These are phyloP conservation scores for Monomorium pharaonis DNA, from an alignment of 1,140 invertebrate genomes.

Conservation along the genomic window DNA sequence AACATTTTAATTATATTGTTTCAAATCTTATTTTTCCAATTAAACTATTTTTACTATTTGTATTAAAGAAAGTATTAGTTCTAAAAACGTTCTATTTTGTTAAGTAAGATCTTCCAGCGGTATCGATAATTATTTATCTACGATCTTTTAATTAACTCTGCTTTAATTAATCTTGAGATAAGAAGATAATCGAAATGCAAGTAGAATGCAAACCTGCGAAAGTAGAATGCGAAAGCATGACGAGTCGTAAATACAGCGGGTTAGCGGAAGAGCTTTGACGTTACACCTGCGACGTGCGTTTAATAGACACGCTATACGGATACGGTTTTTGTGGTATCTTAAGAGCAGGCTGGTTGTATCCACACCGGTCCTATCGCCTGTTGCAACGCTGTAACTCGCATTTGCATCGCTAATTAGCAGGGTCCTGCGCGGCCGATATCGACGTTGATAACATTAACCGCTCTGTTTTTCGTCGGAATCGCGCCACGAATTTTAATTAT, in stretches of 20 bases:
- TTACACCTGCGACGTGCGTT: constrained; percentile 75
- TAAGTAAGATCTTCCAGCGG: constrained; percentile 60
- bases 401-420: constrained; percentile 78
- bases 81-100: neutral
- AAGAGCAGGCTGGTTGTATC: constrained; percentile 68
- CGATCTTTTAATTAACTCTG: constrained; percentile 75
- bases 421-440: constrained; percentile 32
- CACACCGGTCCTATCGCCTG: constrained; percentile 51
- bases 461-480: constrained; percentile 55
- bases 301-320: constrained; percentile 41
- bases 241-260: constrained; percentile 47
- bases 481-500: constrained; percentile 61
- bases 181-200: constrained; percentile 27
- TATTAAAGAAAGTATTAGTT: neutral
- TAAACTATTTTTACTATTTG: neutral
- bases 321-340: constrained; percentile 64
- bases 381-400: constrained; percentile 65
- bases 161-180: constrained; percentile 73
- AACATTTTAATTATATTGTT: neutral
- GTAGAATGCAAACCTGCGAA: neutral
- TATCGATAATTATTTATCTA: constrained; percentile 80
- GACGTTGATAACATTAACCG: constrained; percentile 46
- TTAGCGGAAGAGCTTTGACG: constrained; percentile 65
- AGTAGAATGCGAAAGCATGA: constrained; percentile 42
- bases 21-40: neutral